Evolutionary conservation across 2,113 vertebrate species (phyloP), one percentile per base, ranked within the genome.

Genomic region (Callorhinus ursinus): DNA sequence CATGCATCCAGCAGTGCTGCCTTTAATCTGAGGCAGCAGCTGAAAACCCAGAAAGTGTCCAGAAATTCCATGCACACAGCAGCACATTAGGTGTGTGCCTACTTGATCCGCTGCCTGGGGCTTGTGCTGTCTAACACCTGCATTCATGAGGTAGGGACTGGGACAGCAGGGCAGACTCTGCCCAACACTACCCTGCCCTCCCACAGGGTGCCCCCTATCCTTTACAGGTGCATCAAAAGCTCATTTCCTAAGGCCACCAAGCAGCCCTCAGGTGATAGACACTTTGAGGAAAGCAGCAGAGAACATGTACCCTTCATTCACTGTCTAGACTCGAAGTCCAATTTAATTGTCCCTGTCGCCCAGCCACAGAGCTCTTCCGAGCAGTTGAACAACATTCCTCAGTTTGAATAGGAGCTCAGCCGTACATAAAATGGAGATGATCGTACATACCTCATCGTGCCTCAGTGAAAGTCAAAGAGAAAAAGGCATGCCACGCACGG

Each of bases 1-100:
- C 19, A 1, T 1, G 42, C 24, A 0, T 8, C 33, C 2, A 4
- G 5, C 18, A 14, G 42, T 9, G 1, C 14, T 7, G 18, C 42
- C 19, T 72, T 89, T 28, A 2, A 31, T 49, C 18, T 2, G 39
- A 39, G 39, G 65, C 77, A 2, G 65, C 0, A 31, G 24, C 77
- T 14, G 16, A 9, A 39, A 28, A 8, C 16, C 6, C 33, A n/a
- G 33, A 5, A 33, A 15, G 33, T 12, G 5, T 33, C 51, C 12
- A 8, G 51, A 31, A 28, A 15, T 31, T 8, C 57, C 31, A 1
- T 8, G 42, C n/a, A 13, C 16, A 11, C 61, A 7, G 36, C 49
- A 8, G 42, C 15, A 42, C 33, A 0, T 59, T 7, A 16, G 21
- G 6, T 49, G 7, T 59, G 9, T 8, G 51, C 31, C 53, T 4